Conservation (phyloP, 2,797 vertebrate genomes). For the Pangasius krempfi region DNA sequence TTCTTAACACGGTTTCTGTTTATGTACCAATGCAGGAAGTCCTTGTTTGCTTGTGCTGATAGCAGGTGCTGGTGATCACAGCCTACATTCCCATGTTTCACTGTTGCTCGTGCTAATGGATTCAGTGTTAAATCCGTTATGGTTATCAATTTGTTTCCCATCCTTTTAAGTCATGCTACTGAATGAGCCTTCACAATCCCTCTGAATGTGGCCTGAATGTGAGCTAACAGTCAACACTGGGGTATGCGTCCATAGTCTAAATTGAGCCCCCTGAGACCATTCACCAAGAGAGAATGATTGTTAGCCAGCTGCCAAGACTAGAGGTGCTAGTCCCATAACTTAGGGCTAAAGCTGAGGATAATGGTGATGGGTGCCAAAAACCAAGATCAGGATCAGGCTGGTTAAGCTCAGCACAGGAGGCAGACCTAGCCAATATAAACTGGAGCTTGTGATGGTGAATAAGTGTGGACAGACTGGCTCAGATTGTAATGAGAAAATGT, state of each 20-base stretch:
- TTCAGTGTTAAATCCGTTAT: conserved; percentile 73
- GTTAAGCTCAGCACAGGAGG: conserved; percentile 61
- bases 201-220: conserved; percentile 67
- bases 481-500: conserved; percentile 51
- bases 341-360: conserved; percentile 73
- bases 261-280: conserved; percentile 80
- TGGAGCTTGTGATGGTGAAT: conserved; percentile 41
- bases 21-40: neutral
- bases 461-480: conserved; percentile 40
- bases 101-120: conserved; percentile 68
- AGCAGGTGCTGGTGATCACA: conserved; percentile 33
- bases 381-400: conserved; percentile 64
- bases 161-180: conserved; percentile 75
- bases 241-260: conserved; percentile 75
- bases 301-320: conserved; percentile 66
- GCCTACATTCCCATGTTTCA: conserved; percentile 20
- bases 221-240: conserved; percentile 72
- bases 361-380: conserved; percentile 68
- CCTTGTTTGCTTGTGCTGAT: neutral
- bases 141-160: conserved; percentile 74
- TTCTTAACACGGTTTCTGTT: neutral
- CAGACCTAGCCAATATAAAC: conserved; percentile 47
- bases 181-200: conserved; percentile 75
- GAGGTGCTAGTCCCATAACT: conserved; percentile 65
- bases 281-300: conserved; percentile 73